Conservation (phyloP, 2,888 invertebrate genomes). For the Cryptosula pallasiana region DNA sequence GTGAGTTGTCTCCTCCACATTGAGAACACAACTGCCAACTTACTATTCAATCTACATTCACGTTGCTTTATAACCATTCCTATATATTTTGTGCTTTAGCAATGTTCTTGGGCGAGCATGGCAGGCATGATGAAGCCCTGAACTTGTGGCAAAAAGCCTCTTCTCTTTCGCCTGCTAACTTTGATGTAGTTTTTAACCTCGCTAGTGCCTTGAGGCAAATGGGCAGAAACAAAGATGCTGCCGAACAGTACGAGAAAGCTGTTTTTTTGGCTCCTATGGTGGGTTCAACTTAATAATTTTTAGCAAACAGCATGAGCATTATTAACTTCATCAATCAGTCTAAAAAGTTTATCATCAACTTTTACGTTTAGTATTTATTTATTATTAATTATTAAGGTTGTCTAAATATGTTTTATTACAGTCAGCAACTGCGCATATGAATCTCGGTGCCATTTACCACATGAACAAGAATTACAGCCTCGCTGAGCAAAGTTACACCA, state of each 20-base stretch:
- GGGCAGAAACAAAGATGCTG: conserved; percentile 74
- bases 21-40: too few relatives aligned
- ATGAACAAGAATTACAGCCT: conserved; percentile 82
- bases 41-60: too few relatives aligned
- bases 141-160: conserved; percentile 74
- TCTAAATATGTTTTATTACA: too few relatives aligned
- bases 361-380: too few relatives aligned
- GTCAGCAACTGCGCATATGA: conserved; percentile 86
- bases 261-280: conserved; percentile 50
- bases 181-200: conserved; percentile 77
- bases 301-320: too few relatives aligned
- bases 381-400: too few relatives aligned
- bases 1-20: conserved; percentile 62
- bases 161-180: conserved; percentile 70
- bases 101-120: conserved; percentile 76
- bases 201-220: conserved; percentile 74
- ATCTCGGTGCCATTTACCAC: conserved; percentile 90
- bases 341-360: too few relatives aligned
- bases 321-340: too few relatives aligned
- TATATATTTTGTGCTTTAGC: conserved; percentile 64
- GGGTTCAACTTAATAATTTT: too few relatives aligned
- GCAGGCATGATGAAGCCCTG: conserved; percentile 75
- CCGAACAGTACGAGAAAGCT: conserved; percentile 78
- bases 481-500: conserved; percentile 79
- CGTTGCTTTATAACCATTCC: too few relatives aligned